A percentile compares a stretch with the other conserved stretches of the same genome.
phyloP scores from a whole-genome alignment of 2,888 invertebrate species.

The Ischnus inquisitorius region DNA sequence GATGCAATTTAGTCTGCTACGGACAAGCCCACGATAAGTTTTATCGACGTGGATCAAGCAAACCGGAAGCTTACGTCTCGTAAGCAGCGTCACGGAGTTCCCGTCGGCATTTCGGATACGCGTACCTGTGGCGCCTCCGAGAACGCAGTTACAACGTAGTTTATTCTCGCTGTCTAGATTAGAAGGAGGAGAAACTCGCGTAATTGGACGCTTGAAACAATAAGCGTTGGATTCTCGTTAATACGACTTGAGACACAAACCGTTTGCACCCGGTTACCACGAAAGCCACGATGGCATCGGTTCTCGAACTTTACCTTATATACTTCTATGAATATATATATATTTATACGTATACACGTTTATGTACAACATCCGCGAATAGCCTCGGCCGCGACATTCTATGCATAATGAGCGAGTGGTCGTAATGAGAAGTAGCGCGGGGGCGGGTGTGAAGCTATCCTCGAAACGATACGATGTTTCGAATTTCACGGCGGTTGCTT shows the following conservation, averaged over 20 bases:
- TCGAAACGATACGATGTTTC: slow-evolving; percentile 7
- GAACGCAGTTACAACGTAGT: neutral
- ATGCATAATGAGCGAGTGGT: slow-evolving; percentile 5
- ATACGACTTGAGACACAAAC: neutral
- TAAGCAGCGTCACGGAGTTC: too few species aligned
- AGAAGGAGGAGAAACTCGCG: neutral
- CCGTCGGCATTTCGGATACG: too few species aligned
- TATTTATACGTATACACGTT: neutral
- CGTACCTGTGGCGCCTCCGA: too few species aligned
- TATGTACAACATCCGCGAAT: neutral
- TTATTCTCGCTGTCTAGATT: neutral
- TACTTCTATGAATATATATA: neutral
- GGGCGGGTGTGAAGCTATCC: neutral
- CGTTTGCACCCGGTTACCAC: neutral
- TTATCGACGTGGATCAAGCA: too few species aligned
- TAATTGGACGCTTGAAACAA: slow-evolving; percentile 2
- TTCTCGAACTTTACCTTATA: neutral
- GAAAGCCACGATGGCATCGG: neutral
- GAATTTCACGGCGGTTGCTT: slow-evolving; percentile 2
- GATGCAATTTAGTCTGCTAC: too few species aligned
- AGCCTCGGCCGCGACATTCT: neutral
- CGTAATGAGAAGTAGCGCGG: neutral
- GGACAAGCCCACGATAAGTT: too few species aligned
- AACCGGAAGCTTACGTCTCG: too few species aligned
- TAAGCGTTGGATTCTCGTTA: neutral